Conservation (phyloP, 2,113 vertebrate genomes). For the Labrus mixtus region DNA sequence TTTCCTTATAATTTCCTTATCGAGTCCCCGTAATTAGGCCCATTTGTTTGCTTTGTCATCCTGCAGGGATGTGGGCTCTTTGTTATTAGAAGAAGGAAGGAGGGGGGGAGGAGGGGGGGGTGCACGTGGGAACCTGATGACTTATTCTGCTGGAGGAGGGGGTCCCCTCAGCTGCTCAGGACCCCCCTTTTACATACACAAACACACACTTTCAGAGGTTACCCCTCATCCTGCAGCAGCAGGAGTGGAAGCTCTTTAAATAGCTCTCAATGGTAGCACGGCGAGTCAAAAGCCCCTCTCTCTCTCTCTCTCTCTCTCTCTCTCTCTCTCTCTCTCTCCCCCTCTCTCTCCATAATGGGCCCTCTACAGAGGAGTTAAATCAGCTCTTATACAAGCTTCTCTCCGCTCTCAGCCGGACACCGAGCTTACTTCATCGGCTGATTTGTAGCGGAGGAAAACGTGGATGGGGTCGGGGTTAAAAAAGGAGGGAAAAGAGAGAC, state of each 20-base stretch:
- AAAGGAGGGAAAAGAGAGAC: conserved; percentile 15
- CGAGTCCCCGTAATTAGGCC: conserved; percentile 58
- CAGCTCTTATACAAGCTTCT: conserved; percentile 37
- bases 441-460: conserved; percentile 44
- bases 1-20: conserved; percentile 81
- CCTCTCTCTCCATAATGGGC: conserved; percentile 33
- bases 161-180: conserved; percentile 31
- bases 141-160: conserved; percentile 33
- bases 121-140: conserved; percentile 48
- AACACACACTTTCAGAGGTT: not conserved
- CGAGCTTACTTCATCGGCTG: conserved; percentile 67
- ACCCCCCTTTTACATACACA: conserved; percentile 21
- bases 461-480: conserved; percentile 26
- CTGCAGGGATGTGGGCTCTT: conserved; percentile 58
- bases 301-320: conserved; percentile 8
- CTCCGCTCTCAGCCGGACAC: conserved; percentile 47
- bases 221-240: not conserved
- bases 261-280: conserved; percentile 6
- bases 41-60: conserved; percentile 78
- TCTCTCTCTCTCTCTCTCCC: not conserved
- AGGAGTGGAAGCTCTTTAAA: conserved; percentile 48
- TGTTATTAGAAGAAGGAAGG: conserved; percentile 59
- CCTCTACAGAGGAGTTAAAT: conserved; percentile 40
- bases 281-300: conserved; percentile 50
- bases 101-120: conserved; percentile 41